Percentiles rank a stretch among this genome's conserved stretches.
Conservation (phyloP, 2,113 vertebrate species). For the Toxotes chatareus region DNA sequence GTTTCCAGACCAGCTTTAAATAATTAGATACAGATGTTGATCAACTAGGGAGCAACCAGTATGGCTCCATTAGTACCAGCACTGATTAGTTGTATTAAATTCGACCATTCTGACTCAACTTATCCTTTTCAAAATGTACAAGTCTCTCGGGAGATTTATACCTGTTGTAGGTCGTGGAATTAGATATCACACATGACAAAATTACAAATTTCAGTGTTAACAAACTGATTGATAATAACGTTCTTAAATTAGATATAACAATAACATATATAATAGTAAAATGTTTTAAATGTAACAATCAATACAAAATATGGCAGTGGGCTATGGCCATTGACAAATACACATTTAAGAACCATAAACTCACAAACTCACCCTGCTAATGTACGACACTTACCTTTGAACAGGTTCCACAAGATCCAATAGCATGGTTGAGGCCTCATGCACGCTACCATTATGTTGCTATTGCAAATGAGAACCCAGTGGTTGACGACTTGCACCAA, state of each 20-base stretch:
- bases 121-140: neutral
- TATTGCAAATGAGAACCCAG: neutral
- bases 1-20: constrained; percentile 19
- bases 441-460: neutral
- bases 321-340: too few relatives aligned
- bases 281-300: too few relatives aligned
- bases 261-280: too few relatives aligned
- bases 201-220: too few relatives aligned
- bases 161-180: neutral
- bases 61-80: neutral
- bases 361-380: too few relatives aligned
- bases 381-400: too few relatives aligned
- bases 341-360: too few relatives aligned
- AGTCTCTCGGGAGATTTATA: neutral
- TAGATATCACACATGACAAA: neutral
- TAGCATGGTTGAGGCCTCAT: neutral
- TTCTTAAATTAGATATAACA: too few relatives aligned
- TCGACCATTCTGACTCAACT: neutral
- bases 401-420: too few relatives aligned
- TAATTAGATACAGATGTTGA: constrained; percentile 15
- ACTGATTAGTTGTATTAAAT: neutral
- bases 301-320: too few relatives aligned
- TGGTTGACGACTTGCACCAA: neutral
- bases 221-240: too few relatives aligned
- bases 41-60: neutral